phyloP scores from a whole-genome alignment of 2,113 vertebrate species.

The Lutjanus erythropterus region DNA sequence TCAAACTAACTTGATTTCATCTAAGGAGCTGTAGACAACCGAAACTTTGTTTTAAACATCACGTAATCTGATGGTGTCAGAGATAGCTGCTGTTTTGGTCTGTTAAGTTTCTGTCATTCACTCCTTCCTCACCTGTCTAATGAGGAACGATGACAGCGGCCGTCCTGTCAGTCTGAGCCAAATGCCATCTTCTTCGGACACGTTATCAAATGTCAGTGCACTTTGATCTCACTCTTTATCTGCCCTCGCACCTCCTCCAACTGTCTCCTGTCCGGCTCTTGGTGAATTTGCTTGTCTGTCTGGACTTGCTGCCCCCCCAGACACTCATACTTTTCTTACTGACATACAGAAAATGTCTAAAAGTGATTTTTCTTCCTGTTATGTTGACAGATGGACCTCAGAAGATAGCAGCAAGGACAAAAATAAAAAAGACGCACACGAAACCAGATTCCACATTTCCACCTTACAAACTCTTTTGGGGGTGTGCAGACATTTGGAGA shows the following conservation, averaged over 20 bases:
- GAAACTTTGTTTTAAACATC: background rate
- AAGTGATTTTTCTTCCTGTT: conserved; percentile 2
- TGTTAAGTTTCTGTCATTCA: background rate
- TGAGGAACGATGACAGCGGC: background rate
- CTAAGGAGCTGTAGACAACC: background rate
- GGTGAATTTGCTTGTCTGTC: conserved; percentile 2
- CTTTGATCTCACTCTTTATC: conserved; percentile 32
- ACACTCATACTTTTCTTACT: background rate
- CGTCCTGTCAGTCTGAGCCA: conserved; percentile 7
- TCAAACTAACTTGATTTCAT: background rate
- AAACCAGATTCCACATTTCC: conserved; percentile 18
- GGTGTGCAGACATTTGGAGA: conserved; percentile 19
- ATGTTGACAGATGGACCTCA: background rate
- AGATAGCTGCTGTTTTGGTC: background rate
- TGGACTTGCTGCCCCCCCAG: background rate
- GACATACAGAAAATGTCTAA: background rate
- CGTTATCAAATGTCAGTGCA: conserved; percentile 22
- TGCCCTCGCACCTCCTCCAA: background rate
- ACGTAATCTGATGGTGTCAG: background rate
- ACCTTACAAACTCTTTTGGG: conserved; percentile 16
- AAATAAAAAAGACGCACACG: background rate
- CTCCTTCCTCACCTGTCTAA: conserved; percentile 13
- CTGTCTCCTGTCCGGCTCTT: background rate
- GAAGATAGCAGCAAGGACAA: background rate
- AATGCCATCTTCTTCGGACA: background rate